Percentiles rank a stretch among this genome's conserved stretches.
Conservation (phyloP, 2,797 vertebrate genomes). For the Lophotriccus pileatus region DNA sequence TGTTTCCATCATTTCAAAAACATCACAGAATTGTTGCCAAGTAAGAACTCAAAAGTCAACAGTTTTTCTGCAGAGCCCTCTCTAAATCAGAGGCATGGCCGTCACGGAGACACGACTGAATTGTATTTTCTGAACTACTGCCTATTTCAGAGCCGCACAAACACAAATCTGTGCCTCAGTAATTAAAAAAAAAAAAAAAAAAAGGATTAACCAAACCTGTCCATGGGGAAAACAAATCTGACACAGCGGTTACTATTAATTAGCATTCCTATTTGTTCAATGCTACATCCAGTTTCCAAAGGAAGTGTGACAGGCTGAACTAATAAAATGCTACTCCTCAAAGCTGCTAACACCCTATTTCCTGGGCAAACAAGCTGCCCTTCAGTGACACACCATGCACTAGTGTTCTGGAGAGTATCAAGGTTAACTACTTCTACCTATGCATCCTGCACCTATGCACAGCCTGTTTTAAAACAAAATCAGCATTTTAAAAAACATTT, state of each 20-base stretch:
- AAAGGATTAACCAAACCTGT: background rate
- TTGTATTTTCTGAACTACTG: background rate
- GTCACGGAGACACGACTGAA: background rate
- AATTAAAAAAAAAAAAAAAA: background rate
- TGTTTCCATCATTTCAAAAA: background rate
- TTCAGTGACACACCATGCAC: background rate
- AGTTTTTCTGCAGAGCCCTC: background rate
- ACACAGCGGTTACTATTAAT: slow-evolving; percentile 1
- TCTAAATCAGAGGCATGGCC: background rate
- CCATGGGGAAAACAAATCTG: slow-evolving; percentile 5
- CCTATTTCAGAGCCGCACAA: background rate
- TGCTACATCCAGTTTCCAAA: slow-evolving; percentile 31
- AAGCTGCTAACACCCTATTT: background rate
- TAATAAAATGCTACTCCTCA: slow-evolving; percentile 29
- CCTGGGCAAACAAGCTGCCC: background rate
- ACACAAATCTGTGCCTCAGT: background rate
- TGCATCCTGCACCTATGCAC: background rate
- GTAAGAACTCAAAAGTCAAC: background rate
- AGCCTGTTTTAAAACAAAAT: background rate
- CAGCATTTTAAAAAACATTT: background rate
- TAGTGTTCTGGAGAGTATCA: background rate
- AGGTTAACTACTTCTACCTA: background rate
- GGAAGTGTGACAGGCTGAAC: background rate
- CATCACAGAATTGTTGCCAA: background rate
- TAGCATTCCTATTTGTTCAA: slow-evolving; percentile 39